phyloP scores from a whole-genome alignment of 2,888 invertebrate species.

The Drosophila atripex region DNA sequence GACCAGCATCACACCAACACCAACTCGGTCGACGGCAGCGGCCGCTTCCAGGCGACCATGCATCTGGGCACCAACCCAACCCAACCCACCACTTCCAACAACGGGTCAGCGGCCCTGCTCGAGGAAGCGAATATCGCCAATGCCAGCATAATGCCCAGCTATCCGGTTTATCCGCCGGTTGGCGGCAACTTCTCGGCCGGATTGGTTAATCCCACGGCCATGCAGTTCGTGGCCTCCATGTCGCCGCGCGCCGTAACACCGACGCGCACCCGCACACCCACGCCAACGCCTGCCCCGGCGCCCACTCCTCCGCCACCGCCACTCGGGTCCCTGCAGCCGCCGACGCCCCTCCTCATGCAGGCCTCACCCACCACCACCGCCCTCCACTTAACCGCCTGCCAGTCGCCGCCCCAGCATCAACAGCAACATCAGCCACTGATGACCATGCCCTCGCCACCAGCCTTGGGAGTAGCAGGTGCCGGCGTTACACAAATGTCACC shows the following conservation, averaged over 20 bases:
- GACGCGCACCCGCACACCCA: conserved; percentile 64
- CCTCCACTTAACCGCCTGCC: conserved; percentile 60
- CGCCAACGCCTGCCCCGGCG: conserved; percentile 56
- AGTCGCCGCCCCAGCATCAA: conserved; percentile 66
- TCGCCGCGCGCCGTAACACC: conserved; percentile 62
- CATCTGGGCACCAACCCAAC: conserved; percentile 72
- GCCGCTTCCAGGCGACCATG: conserved; percentile 78
- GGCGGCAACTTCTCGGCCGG: conserved; percentile 45
- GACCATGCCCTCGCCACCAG: conserved; percentile 67
- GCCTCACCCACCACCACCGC: conserved; percentile 59
- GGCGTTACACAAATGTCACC: conserved; percentile 68
- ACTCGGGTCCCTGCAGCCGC: conserved; percentile 47
- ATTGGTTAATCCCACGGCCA: conserved; percentile 31
- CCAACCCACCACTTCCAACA: conserved; percentile 40
- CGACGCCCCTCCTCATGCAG: conserved; percentile 55
- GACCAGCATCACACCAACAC: conserved; percentile 83
- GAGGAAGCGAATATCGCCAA: conserved; percentile 27
- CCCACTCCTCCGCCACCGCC: conserved; percentile 56
- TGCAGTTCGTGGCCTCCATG: conserved; percentile 55
- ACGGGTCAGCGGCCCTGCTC: conserved; percentile 50
- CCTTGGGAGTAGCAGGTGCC: conserved; percentile 15
- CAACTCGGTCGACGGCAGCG: conserved; percentile 80
- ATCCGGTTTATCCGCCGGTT: conserved; percentile 46
- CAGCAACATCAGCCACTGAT: conserved; percentile 50
- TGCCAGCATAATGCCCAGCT: conserved; percentile 23